Conservation (phyloP, 2,113 vertebrate species). For the Gasterosteus nipponicus region DNA sequence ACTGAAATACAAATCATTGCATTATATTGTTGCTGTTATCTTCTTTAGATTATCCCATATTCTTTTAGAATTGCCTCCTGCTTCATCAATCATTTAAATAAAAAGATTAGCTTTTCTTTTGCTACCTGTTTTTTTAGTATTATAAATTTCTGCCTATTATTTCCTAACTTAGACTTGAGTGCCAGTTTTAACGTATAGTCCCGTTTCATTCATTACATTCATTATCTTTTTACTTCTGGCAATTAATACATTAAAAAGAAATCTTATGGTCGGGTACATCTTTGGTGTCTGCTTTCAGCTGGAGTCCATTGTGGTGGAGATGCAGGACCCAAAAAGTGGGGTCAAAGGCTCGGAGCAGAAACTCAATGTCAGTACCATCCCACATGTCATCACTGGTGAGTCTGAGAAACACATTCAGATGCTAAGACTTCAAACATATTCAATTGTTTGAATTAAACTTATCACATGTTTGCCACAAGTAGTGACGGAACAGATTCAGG, state of each 20-base stretch:
- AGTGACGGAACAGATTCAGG: background rate
- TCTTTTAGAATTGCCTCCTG: too few species aligned
- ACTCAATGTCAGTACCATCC: conserved; percentile 84
- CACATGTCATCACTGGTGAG: conserved; percentile 90
- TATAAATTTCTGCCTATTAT: too few species aligned
- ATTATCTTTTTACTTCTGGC: background rate
- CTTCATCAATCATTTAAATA: too few species aligned
- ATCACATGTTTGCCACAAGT: background rate
- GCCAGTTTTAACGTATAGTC: too few species aligned
- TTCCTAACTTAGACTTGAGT: too few species aligned
- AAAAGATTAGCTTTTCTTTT: too few species aligned
- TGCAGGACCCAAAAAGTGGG: conserved; percentile 89
- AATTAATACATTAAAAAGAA: background rate
- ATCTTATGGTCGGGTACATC: background rate
- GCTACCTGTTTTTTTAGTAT: too few species aligned
- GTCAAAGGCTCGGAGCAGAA: conserved; percentile 87
- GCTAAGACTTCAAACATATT: background rate
- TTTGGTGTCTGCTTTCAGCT: conserved; percentile 80
- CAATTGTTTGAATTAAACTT: background rate
- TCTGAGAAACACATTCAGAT: background rate
- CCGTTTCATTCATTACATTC: too few species aligned
- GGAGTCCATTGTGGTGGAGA: conserved; percentile 88
- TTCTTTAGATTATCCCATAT: too few species aligned
- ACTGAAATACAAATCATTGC: background rate
- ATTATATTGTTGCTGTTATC: background rate